These are phyloP conservation scores for Microctonus hyperodae DNA, from an alignment of 2,888 invertebrate species.

Conservation along the genomic window DNA sequence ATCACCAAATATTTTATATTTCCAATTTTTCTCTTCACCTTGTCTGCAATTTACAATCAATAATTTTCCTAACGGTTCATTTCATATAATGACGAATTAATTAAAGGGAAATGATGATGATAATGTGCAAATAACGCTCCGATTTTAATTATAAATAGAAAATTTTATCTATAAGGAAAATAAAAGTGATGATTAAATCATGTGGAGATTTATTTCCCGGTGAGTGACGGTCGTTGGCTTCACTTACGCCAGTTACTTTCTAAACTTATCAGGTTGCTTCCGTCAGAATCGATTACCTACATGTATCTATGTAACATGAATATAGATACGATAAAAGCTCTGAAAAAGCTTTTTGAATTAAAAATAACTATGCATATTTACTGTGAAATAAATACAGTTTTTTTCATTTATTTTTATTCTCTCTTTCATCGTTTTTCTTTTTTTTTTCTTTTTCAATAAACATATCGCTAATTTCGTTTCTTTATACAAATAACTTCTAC, in stretches of 20 bases:
- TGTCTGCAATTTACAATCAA: background rate
- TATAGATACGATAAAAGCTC: background rate
- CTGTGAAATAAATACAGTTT: background rate
- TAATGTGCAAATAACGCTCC: background rate
- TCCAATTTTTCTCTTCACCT: constrained; percentile 17
- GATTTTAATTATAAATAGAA: background rate
- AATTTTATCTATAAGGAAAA: constrained; percentile 5
- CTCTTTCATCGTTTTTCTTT: background rate
- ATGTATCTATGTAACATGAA: background rate
- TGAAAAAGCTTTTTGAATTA: background rate
- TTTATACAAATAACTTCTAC: too few relatives aligned
- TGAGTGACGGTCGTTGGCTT: constrained; percentile 16
- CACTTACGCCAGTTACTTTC: constrained; percentile 5
- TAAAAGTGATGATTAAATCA: background rate
- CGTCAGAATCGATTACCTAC: constrained; percentile 6
- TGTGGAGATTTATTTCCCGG: background rate
- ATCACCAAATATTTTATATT: background rate
- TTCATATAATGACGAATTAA: background rate
- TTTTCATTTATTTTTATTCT: background rate
- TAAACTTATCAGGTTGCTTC: constrained; percentile 17
- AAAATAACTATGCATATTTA: background rate
- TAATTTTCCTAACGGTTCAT: background rate
- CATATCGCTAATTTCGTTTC: too few relatives aligned
- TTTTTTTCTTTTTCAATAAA: background rate
- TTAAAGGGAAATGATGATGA: background rate